Conservation (phyloP, 2,113 vertebrate genomes). For the Ailuropoda melanoleuca region DNA sequence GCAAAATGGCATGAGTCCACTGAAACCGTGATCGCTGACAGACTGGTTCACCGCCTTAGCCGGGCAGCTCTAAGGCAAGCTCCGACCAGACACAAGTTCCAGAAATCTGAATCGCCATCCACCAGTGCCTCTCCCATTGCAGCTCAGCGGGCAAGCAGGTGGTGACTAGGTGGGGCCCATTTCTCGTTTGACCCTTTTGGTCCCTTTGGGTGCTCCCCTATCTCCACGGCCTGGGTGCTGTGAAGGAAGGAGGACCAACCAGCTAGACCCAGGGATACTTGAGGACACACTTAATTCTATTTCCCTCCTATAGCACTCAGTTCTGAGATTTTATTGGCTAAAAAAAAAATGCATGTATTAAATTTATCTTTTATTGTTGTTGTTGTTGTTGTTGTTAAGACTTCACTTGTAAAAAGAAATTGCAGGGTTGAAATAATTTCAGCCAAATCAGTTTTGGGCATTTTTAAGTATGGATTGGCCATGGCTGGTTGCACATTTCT, state of each 20-base stretch:
- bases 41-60: not conserved
- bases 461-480: not conserved
- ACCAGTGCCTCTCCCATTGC: not conserved
- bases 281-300: not conserved
- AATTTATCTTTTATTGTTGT: not conserved
- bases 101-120: not conserved
- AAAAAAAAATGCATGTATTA: not conserved
- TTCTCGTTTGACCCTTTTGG: not conserved
- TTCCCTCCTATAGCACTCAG: not conserved
- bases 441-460: not conserved
- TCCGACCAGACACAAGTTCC: not conserved
- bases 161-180: not conserved
- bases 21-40: not conserved
- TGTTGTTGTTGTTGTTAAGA: not conserved
- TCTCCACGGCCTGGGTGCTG: not conserved
- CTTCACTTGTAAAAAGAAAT: not conserved
- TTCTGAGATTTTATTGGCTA: not conserved
- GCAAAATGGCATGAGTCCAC: not conserved
- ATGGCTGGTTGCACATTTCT: not conserved
- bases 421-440: not conserved
- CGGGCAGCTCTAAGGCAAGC: not conserved
- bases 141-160: not conserved
- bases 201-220: not conserved
- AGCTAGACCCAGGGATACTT: not conserved
- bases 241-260: not conserved